A percentile compares a stretch with the other conserved stretches of the same genome.
phyloP scores from a whole-genome alignment of 2,113 vertebrate species.

The Pseudorasbora parva region DNA sequence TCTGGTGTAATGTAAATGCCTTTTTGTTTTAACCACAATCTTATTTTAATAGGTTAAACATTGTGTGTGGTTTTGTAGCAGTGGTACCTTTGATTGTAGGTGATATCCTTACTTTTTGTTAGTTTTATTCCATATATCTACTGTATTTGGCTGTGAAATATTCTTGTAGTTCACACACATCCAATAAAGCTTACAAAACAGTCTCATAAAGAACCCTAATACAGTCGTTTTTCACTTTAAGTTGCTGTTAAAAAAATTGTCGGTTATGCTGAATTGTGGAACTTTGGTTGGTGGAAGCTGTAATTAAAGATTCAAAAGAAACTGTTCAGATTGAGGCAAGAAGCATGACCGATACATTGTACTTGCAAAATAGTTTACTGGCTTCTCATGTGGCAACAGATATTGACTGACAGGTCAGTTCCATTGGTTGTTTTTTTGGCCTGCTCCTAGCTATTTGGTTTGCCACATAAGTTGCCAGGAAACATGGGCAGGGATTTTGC shows the following conservation, averaged over 20 bases:
- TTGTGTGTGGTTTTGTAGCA: conserved; percentile 8
- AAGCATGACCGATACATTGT: neutral
- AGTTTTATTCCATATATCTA: neutral
- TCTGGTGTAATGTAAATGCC: neutral
- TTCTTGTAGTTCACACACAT: conserved; percentile 4
- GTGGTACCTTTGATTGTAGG: conserved; percentile 10
- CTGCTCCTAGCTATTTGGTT: conserved; percentile 6
- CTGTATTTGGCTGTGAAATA: neutral
- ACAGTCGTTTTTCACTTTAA: neutral
- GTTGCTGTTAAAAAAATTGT: neutral
- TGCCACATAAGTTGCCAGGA: conserved; percentile 6
- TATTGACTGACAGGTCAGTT: conserved; percentile 7
- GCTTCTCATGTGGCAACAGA: neutral
- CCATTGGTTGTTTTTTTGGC: neutral
- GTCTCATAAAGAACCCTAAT: conserved; percentile 8
- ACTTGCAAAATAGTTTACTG: conserved; percentile 13
- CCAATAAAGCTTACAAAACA: conserved; percentile 29
- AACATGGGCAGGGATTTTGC: neutral
- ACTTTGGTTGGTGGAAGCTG: conserved; percentile 1
- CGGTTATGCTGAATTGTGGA: conserved; percentile 1
- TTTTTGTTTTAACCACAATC: conserved; percentile 23
- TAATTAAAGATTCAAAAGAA: neutral
- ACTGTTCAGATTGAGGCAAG: neutral
- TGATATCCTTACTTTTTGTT: neutral
- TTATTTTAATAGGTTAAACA: conserved; percentile 20